These are phyloP conservation scores for Petrosia ficiformis DNA, from an alignment of 37 sponge, comb jelly and placozoan genomes.

Conservation along the genomic window DNA sequence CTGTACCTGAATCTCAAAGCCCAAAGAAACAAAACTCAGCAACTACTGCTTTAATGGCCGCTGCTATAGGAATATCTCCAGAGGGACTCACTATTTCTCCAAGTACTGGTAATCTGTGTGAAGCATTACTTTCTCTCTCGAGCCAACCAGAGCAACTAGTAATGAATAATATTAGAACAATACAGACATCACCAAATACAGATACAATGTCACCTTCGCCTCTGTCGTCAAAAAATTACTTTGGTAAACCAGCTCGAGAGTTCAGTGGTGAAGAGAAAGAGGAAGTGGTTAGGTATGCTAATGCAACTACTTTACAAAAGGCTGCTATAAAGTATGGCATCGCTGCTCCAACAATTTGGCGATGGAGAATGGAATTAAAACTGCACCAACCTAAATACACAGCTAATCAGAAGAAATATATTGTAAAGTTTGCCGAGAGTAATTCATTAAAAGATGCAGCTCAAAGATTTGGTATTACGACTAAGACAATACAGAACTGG, in stretches of 20 bases:
- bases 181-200: background rate
- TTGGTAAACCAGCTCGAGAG: slow-evolving; percentile 75
- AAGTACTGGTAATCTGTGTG: slow-evolving; percentile 53
- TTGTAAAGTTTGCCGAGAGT: slow-evolving; percentile 69
- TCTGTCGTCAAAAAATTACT: slow-evolving; percentile 31
- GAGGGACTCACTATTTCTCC: slow-evolving; percentile 29
- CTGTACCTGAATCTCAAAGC: slow-evolving; percentile 3
- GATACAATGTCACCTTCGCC: background rate
- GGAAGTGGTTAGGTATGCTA: slow-evolving; percentile 79
- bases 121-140: slow-evolving; percentile 65
- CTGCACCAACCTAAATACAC: slow-evolving; percentile 76
- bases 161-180: slow-evolving; percentile 9
- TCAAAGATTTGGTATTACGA: slow-evolving; percentile 60
- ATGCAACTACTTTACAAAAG: slow-evolving; percentile 78
- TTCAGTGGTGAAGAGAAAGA: slow-evolving; percentile 74
- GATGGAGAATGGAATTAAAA: slow-evolving; percentile 83
- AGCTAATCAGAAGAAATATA: slow-evolving; percentile 71
- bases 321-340: slow-evolving; percentile 78
- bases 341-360: slow-evolving; percentile 85
- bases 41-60: background rate
- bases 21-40: slow-evolving; percentile 37
- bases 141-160: slow-evolving; percentile 14
- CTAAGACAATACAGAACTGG: slow-evolving; percentile 82
- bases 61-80: background rate
- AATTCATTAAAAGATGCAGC: slow-evolving; percentile 72